Evolutionary conservation across 2,113 vertebrate genomes (phyloP), one percentile per base, ranked within the genome.

Genomic region (pig (Sus scrofa)): DNA sequence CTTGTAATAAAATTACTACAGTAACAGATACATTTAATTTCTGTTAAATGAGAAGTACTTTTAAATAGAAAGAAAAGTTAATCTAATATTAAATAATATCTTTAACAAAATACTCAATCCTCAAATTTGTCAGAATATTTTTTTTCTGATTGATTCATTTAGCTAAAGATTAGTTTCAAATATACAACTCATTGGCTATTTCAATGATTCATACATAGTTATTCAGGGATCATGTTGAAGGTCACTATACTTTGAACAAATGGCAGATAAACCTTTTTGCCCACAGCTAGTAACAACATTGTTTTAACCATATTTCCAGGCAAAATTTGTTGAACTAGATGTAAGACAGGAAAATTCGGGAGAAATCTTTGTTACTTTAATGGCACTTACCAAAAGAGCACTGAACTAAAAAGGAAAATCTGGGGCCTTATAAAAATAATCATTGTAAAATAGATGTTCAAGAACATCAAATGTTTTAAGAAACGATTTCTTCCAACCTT

Each of bases 301-400:
- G 26, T 32, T 91, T 86, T 86, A 94, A 39, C 37, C 34, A 67
- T n/a, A 83, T 92, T 86, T 78, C 79, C 65, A 89, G 62, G 74
- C 37, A 97, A 82, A 96, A 92, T 70, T 86, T 96, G 58, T 92
- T 63, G 4, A 94, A 65, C 19, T 77, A 75, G 19, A 81, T 37
- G 60, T 89, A 37, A 95, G 26, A 89, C 52, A 83, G 39, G 37
- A 86, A 81, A 92, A 93, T 83, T 13, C 39, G 32, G 20, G 32
- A 83, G 74, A 95, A 92, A 83, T 89, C 27, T 94, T 92, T 89
- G 68, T 92, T 92, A 96, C 30, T 87, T 94, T 84, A 78, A 90
- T 58, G n/a, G 34, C 39, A 96, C 9, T 32, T 68, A 96, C 70
- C 75, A 93, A 94, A 95, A 88, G 34, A 85, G 44, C 44, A 84